A percentile compares a stretch with the other conserved stretches of the same genome.
Evolutionary conservation across 1,140 invertebrate genomes (phyloP).

Genomic region (Hylyphantes graminicola): DNA sequence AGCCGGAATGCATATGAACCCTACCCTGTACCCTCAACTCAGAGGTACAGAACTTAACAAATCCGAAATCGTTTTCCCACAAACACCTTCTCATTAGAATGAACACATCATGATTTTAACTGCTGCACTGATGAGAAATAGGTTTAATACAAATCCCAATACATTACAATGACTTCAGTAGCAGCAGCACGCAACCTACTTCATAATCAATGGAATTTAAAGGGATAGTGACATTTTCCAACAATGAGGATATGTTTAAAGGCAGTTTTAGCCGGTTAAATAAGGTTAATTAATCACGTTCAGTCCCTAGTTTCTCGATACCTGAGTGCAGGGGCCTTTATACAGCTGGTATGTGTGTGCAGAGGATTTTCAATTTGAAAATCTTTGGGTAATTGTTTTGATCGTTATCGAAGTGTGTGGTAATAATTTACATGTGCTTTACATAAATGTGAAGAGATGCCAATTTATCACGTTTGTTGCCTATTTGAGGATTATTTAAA

Average conservation of each 20-base stretch:
- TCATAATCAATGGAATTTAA: conserved; percentile 29
- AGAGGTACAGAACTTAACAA: not conserved
- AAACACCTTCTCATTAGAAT: conserved; percentile 31
- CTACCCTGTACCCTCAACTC: too few relatives aligned
- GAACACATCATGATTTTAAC: conserved; percentile 17
- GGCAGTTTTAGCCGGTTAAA: conserved; percentile 24
- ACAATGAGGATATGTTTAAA: conserved; percentile 31
- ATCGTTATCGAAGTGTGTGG: too few relatives aligned
- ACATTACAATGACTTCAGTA: conserved; percentile 15
- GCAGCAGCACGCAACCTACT: not conserved
- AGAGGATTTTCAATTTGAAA: too few relatives aligned
- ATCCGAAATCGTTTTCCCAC: conserved; percentile 4
- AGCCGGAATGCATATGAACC: too few relatives aligned
- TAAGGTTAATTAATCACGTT: conserved; percentile 37
- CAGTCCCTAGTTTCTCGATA: conserved; percentile 2
- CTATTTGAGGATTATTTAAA: too few relatives aligned
- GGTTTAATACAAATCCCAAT: conserved; percentile 28
- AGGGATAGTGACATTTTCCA: conserved; percentile 23
- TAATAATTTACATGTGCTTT: too few relatives aligned
- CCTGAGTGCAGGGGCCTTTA: conserved; percentile 1
- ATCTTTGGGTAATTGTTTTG: too few relatives aligned
- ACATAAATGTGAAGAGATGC: too few relatives aligned
- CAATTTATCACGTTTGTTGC: too few relatives aligned
- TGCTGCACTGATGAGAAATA: not conserved
- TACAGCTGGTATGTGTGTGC: not conserved